phyloP scores from a whole-genome alignment of 2,888 invertebrate species.

The Cephus runcator region DNA sequence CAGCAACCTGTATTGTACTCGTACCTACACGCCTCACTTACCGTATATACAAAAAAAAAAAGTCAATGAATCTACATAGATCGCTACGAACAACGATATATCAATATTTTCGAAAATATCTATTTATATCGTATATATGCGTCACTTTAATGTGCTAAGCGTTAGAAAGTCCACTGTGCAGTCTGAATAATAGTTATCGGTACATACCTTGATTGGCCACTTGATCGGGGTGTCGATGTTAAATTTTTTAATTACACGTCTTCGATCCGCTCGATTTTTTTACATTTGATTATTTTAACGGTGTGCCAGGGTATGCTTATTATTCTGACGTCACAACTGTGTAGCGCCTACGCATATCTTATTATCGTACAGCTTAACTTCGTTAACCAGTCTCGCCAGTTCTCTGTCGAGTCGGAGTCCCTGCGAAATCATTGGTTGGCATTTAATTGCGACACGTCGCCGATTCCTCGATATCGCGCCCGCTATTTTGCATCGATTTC shows the following conservation, averaged over 20 bases:
- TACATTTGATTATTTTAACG: no score
- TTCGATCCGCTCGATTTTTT: background rate
- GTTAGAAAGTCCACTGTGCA: constrained; percentile 1
- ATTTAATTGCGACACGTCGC: no score
- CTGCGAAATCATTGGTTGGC: no score
- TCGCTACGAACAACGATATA: constrained; percentile 25
- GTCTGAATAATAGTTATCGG: background rate
- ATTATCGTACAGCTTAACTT: no score
- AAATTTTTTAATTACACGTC: background rate
- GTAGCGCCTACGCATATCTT: no score
- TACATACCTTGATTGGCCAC: background rate
- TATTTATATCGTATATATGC: background rate
- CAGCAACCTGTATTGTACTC: constrained; percentile 42
- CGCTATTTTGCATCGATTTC: no score
- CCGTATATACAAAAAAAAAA: constrained; percentile 19
- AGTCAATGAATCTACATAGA: constrained; percentile 17
- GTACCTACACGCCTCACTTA: constrained; percentile 48
- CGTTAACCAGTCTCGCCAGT: no score
- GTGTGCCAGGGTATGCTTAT: no score
- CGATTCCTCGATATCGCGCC: no score
- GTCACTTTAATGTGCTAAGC: background rate
- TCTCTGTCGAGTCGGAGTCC: no score
- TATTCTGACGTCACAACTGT: no score
- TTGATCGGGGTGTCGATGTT: background rate
- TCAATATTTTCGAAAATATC: background rate